Conservation (phyloP, 2,888 invertebrate genomes). For the Drosophila quinaria region DNA sequence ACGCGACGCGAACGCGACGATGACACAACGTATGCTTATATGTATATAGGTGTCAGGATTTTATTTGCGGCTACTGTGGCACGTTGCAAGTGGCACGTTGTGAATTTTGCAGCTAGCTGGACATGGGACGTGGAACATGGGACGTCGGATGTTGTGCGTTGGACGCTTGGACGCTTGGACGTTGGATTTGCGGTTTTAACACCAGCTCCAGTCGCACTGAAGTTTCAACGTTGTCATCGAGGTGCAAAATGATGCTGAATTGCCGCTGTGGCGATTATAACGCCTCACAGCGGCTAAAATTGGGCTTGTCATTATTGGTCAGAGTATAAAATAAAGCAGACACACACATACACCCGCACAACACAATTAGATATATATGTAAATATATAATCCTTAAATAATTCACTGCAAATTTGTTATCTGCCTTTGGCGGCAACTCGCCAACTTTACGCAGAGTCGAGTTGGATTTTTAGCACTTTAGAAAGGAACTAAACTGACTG, state of each 20-base stretch:
- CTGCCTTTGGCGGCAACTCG: slow-evolving; percentile 42
- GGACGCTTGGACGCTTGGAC: slow-evolving; percentile 8
- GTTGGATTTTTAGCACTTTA: slow-evolving; percentile 6
- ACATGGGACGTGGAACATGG: slow-evolving; percentile 24
- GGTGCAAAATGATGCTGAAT: slow-evolving; percentile 25
- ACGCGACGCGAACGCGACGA: slow-evolving; percentile 35
- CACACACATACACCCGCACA: neutral
- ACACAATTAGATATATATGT: neutral
- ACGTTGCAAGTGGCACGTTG: slow-evolving; percentile 66
- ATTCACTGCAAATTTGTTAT: slow-evolving; percentile 23
- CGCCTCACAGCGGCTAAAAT: slow-evolving; percentile 47
- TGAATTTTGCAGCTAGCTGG: slow-evolving; percentile 59
- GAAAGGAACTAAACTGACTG: slow-evolving; percentile 9
- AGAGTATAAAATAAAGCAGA: slow-evolving; percentile 12
- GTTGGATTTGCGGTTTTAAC: slow-evolving; percentile 67
- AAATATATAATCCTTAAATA: slow-evolving; percentile 23
- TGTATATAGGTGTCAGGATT: slow-evolving; percentile 62
- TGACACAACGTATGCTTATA: slow-evolving; percentile 25
- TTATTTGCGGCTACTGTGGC: slow-evolving; percentile 59
- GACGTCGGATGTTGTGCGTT: slow-evolving; percentile 4
- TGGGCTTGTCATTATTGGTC: slow-evolving; percentile 50
- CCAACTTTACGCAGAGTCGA: slow-evolving; percentile 27
- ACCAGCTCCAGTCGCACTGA: slow-evolving; percentile 41
- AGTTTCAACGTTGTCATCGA: slow-evolving; percentile 24
- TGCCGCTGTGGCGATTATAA: slow-evolving; percentile 40